phyloP scores from a whole-genome alignment of 1,140 invertebrate genomes.

The Formica selysi region DNA sequence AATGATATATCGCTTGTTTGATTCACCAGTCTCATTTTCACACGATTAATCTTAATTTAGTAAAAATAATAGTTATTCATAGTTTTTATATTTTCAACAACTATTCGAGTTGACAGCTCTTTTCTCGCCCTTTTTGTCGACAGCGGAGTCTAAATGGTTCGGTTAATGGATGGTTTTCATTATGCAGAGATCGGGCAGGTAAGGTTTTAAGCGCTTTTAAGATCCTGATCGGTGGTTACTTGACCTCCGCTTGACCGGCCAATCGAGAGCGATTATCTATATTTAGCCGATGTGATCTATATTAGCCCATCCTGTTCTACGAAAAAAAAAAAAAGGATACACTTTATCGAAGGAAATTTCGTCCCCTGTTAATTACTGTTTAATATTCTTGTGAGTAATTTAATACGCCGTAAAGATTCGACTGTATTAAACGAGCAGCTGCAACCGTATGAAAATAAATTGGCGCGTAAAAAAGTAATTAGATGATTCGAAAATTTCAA shows the following conservation, averaged over 20 bases:
- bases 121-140: slow-evolving; percentile 30
- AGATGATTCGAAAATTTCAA: not conserved
- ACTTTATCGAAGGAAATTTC: slow-evolving; percentile 11
- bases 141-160: slow-evolving; percentile 33
- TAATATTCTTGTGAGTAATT: not conserved
- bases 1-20: not conserved
- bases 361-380: not conserved
- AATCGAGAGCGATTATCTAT: slow-evolving; percentile 60
- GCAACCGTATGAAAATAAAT: slow-evolving; percentile 30
- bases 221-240: slow-evolving; percentile 66
- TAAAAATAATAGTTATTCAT: slow-evolving; percentile 67
- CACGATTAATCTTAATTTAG: slow-evolving; percentile 45
- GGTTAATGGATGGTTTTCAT: slow-evolving; percentile 73
- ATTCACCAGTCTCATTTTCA: not conserved
- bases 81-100: slow-evolving; percentile 61
- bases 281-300: slow-evolving; percentile 50
- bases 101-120: slow-evolving; percentile 68
- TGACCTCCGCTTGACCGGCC: slow-evolving; percentile 65
- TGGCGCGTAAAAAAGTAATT: not conserved
- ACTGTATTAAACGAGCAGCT: slow-evolving; percentile 14
- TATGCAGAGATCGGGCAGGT: slow-evolving; percentile 76
- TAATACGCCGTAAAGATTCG: not conserved
- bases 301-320: not conserved
- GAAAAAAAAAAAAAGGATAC: not conserved
- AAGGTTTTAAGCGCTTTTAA: slow-evolving; percentile 74